Base-by-base conservation (phyloP, 2,888 invertebrate species). In the Nowickia ferox region DNA sequence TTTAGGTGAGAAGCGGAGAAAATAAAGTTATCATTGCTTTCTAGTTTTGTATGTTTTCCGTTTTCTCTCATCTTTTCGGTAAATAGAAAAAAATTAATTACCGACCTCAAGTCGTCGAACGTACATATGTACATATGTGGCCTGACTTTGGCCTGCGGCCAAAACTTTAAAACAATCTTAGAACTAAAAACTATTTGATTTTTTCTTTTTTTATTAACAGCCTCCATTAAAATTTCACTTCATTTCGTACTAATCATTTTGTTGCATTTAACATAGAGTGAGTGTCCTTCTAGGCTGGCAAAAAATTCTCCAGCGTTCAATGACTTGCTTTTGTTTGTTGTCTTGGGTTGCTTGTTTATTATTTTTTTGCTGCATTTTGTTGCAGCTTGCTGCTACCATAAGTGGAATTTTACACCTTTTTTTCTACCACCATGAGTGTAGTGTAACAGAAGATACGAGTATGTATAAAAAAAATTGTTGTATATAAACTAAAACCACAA, bases 371-470 rank as follows among this genome's bases (percentile, higher is more conserved):
- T 74, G 66, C 19, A 61, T 72, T 86, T 61, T 84, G 69, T 68
- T 76, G 65, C 71, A 59, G 71, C 74, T 76, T 71, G 48, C 66
- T 72, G 66, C 61, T 80, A 76, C 86, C 86, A 83, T 86, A 86
- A 86, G 79, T 83, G 83, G 86, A 86, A 80, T 83, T 86, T 86
- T 83, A 86, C 86, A 86, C 86, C 86, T 86, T 86, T 86, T 30
- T 76, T 74, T 63, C 72, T 78, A 48, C 71, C 83, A 86, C 66
- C 83, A 86, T 51, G 61, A 81, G 68, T 63, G 66, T 66, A 75
- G 59, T 65, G 66, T 15, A 69, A 51, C 17, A 19, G 13, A 61
- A 71, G 57, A 68, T 38, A 46, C 53, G n/a, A n/a, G n/a, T n/a
- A 17, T 17, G 30, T 30, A 42, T 61, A 61, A 8, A 68, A 71